Evolutionary conservation across 2,797 vertebrate species (phyloP).

Genomic region (Centroberyx gerrardi): DNA sequence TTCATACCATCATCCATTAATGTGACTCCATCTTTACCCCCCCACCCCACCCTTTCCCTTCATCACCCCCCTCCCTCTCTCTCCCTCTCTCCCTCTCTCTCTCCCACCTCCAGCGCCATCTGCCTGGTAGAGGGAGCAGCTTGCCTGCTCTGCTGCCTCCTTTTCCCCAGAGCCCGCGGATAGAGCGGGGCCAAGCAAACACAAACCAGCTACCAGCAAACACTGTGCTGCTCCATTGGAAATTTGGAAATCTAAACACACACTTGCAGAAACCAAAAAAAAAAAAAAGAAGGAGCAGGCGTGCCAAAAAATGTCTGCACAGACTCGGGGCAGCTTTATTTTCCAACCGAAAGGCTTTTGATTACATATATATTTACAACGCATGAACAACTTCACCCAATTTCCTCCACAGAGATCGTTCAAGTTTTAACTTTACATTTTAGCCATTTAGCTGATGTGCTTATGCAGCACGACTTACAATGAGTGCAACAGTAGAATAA

Average conservation of each 20-base stretch:
- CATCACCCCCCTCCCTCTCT: not conserved
- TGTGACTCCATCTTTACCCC: not conserved
- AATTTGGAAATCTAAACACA: slow-evolving; percentile 14
- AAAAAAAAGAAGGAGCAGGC: no score
- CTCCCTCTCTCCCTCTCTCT: not conserved
- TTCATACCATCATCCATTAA: no score
- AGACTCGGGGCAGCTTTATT: not conserved
- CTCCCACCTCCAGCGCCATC: slow-evolving; percentile 64
- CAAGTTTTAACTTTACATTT: no score
- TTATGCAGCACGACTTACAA: not conserved
- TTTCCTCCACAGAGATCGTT: no score
- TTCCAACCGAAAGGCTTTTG: not conserved
- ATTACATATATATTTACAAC: not conserved
- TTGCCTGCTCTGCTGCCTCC: slow-evolving; percentile 61
- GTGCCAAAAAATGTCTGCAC: not conserved
- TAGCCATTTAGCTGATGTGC: no score
- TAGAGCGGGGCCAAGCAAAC: slow-evolving; percentile 44
- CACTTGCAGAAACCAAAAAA: not conserved
- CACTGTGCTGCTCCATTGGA: slow-evolving; percentile 17
- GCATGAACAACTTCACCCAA: no score
- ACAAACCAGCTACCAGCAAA: slow-evolving; percentile 40
- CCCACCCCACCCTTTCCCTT: not conserved
- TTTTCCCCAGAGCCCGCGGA: slow-evolving; percentile 57
- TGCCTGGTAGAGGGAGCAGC: slow-evolving; percentile 74
- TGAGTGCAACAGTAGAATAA: not conserved